Base-by-base conservation (phyloP, 2,797 vertebrate genomes). In the Eleutherodactylus coqui region DNA sequence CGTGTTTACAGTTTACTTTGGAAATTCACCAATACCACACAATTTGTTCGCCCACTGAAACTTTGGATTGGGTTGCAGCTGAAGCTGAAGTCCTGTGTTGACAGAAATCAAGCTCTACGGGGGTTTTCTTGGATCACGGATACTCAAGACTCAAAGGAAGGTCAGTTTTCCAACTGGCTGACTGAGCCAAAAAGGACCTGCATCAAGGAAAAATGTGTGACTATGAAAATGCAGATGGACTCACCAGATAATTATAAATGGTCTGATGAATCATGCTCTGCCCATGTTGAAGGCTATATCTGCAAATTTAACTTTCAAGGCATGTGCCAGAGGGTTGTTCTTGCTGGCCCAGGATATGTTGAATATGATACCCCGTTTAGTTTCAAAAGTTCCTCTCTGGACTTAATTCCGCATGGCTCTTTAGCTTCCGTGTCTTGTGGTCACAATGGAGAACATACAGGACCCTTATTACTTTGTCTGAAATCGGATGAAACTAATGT, bases 221-320 rank as follows among this genome's bases (percentile, higher is more conserved):
- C 87, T 70, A 84, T 95, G 53, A 17, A 60, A 9, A 36, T 91
- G 67, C 53, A 89, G 10, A 14, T 70, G 24, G 84, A 67, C 29
- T 75, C 0, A 0, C 43, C 5, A 17, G 55, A 21, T 0, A 41
- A 29, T 43, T 41, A 88, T 55, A 91, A 89, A 67, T 95, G 95
- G 95, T 29, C 49, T 0, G 93, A 93, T 4, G 47, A 88, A 0
- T 24, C 72, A 0, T 95, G 95, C 49, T 87, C 89, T 0, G 0
- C 0, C 1, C 0, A 0, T 0, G 76, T 76, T 0, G 89, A 92
- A 0, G 93, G 93, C 24, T 95, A 93, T 60, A 85, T 95, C 82
- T 95, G 95, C 91, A 95, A 94, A 79, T 95, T 95, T 89, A 93
- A 85, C 89, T 95, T 95, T 85, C 92, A 82, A 76, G 95, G 95